These are phyloP conservation scores for Xenopus borealis DNA, from an alignment of 2,113 vertebrate species.

Conservation along the genomic window DNA sequence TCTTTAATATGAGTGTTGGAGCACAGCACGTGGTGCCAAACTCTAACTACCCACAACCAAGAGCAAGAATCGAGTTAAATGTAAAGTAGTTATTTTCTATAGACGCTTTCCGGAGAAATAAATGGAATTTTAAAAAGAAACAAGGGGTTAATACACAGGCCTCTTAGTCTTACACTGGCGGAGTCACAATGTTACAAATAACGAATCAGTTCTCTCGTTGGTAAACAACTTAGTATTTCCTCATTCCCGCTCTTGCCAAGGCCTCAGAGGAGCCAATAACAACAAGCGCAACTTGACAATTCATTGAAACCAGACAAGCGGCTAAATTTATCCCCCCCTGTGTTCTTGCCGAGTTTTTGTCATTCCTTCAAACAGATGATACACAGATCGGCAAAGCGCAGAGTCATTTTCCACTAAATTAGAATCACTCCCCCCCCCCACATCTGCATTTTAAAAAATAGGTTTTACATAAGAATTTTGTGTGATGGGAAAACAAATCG, in stretches of 20 bases:
- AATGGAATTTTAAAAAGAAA: too few species aligned
- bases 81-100: too few species aligned
- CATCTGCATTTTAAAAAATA: background rate
- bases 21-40: too few species aligned
- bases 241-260: background rate
- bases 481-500: constrained; percentile 5
- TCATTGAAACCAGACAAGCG: constrained; percentile 33
- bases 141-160: too few species aligned
- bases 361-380: constrained; percentile 11
- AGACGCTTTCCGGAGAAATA: too few species aligned
- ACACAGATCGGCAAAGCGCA: background rate
- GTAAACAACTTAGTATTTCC: constrained; percentile 19
- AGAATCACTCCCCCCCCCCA: background rate
- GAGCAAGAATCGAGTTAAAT: too few species aligned
- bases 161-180: too few species aligned
- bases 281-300: constrained; percentile 21
- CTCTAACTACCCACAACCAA: too few species aligned
- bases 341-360: constrained; percentile 15
- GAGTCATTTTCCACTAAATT: background rate
- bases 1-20: too few species aligned
- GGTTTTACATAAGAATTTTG: background rate
- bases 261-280: constrained; percentile 10
- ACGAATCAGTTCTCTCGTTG: background rate
- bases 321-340: constrained; percentile 14
- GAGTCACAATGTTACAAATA: too few species aligned